A percentile compares a stretch with the other conserved stretches of the same genome.
These are phyloP conservation scores for Calyptomena viridis DNA, from an alignment of 2,113 vertebrate species.

Conservation along the genomic window DNA sequence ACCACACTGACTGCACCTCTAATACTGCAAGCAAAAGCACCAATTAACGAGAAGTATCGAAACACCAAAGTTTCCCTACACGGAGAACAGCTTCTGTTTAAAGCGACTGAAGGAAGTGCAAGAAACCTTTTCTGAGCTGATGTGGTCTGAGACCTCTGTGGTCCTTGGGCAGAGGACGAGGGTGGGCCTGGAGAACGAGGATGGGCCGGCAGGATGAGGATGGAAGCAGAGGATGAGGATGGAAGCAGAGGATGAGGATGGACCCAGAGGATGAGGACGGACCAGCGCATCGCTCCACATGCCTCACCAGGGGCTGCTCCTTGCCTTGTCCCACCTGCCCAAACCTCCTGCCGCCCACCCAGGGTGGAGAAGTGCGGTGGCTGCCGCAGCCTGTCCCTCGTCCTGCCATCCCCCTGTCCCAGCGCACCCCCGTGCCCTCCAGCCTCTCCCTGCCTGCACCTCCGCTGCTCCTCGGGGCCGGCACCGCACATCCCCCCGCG, in stretches of 20 bases:
- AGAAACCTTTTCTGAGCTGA: not conserved
- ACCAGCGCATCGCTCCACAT: not conserved
- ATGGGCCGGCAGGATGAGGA: not conserved
- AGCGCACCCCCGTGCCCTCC: not conserved
- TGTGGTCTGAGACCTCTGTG: fast-evolving
- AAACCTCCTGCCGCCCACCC: fast-evolving
- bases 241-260: not conserved
- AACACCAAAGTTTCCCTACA: not conserved
- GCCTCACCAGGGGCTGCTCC: not conserved
- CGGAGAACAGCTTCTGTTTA: not conserved
- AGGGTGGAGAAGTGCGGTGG: not conserved
- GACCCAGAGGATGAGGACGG: no score
- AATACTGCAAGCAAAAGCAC: fast-evolving
- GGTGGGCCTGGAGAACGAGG: not conserved
- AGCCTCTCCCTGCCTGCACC: not conserved
- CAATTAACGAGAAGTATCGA: fast-evolving
- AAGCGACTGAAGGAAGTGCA: not conserved
- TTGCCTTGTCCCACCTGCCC: not conserved
- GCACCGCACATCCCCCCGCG: fast-evolving
- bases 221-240: not conserved
- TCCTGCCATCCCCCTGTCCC: not conserved
- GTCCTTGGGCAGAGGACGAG: not conserved
- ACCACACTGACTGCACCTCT: fast-evolving
- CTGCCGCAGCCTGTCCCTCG: fast-evolving
- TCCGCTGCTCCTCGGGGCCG: not conserved